phyloP scores from a whole-genome alignment of 2,113 vertebrate species.

The Albula goreensis region DNA sequence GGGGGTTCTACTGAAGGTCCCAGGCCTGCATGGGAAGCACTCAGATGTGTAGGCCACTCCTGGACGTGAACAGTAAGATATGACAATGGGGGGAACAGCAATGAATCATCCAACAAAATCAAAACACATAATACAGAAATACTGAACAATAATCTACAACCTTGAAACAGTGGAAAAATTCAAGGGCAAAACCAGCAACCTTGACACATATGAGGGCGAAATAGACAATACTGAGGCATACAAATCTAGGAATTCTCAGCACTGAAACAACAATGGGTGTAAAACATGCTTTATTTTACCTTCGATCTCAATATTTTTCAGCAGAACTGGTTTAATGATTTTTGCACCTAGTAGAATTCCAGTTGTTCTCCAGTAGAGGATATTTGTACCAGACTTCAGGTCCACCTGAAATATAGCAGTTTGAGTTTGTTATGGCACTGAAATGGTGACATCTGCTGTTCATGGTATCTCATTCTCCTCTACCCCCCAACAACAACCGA shows the following conservation, averaged over 20 bases:
- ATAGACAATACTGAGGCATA: not conserved
- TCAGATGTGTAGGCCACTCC: conserved; percentile 95
- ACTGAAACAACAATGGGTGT: not conserved
- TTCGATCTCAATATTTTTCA: conserved; percentile 94
- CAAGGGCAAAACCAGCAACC: not conserved
- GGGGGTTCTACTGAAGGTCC: conserved; percentile 81
- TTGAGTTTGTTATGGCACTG: not conserved
- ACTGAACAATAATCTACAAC: not conserved
- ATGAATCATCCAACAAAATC: not conserved
- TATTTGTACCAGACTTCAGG: conserved; percentile 91
- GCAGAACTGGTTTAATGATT: conserved; percentile 87
- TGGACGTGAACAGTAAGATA: conserved; percentile 51
- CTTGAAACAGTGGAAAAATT: not conserved
- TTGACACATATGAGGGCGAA: not conserved
- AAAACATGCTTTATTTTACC: conserved; percentile 63
- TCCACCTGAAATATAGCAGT: conserved; percentile 73
- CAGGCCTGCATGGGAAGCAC: conserved; percentile 91
- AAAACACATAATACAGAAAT: not conserved
- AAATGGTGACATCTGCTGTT: not conserved
- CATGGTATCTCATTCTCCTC: not conserved
- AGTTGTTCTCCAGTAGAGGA: conserved; percentile 95
- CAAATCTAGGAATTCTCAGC: not conserved
- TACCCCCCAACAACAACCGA: not conserved
- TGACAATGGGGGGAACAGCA: not conserved
- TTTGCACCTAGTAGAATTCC: conserved; percentile 86